Evolutionary conservation across 2,113 vertebrate species (phyloP).

Genomic region (Turdus rufiventris): DNA sequence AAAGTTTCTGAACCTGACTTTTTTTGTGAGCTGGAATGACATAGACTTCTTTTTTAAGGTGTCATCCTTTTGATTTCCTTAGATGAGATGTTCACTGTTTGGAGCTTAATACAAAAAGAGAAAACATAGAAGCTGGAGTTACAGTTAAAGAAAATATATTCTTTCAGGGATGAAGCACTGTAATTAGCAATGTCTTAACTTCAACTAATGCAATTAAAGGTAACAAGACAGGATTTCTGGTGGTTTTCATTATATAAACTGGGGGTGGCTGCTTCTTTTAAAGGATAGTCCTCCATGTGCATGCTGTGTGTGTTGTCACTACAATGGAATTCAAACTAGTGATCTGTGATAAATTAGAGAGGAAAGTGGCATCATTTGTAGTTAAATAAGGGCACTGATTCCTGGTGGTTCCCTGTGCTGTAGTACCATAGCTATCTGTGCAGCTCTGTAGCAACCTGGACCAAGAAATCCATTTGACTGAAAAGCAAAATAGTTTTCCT

Average conservation of each 20-base stretch:
- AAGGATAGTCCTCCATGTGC: neutral
- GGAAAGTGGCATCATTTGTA: neutral
- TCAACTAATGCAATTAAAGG: neutral
- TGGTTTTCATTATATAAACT: neutral
- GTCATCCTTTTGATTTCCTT: neutral
- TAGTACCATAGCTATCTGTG: neutral
- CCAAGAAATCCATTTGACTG: neutral
- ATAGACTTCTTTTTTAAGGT: neutral
- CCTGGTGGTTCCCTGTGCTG: neutral
- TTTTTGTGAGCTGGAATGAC: neutral
- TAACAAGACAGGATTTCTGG: neutral
- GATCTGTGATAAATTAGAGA: neutral
- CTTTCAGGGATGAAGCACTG: neutral
- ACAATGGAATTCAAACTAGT: neutral
- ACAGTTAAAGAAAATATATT: neutral
- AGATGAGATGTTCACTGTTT: neutral
- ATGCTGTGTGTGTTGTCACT: neutral
- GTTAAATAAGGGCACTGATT: neutral
- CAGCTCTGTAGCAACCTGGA: neutral
- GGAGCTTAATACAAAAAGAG: neutral
- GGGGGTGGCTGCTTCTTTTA: neutral
- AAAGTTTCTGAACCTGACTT: neutral
- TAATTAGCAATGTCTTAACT: neutral
- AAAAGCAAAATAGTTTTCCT: neutral
- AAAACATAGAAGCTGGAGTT: neutral